Evolutionary conservation across 2,113 vertebrate genomes (phyloP).

Genomic region (Ammospiza caudacuta): DNA sequence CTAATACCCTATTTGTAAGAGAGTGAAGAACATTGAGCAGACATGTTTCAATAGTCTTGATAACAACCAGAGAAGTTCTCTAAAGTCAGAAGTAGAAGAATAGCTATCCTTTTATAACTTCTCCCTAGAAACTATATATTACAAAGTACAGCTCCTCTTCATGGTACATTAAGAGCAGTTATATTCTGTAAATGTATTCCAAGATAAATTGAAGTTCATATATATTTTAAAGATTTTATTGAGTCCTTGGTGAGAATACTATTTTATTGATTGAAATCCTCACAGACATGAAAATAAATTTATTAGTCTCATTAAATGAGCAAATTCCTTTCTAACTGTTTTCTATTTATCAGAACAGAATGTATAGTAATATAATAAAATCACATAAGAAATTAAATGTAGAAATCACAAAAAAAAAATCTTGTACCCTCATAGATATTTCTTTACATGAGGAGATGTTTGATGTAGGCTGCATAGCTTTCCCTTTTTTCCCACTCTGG

Average conservation of each 20-base stretch:
- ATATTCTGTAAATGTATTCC: background rate
- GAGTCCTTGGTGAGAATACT: background rate
- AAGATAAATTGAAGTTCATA: background rate
- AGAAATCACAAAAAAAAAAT: background rate
- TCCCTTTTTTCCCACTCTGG: background rate
- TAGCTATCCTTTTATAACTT: background rate
- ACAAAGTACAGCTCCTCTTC: background rate
- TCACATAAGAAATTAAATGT: background rate
- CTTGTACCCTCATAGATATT: background rate
- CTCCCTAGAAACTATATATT: background rate
- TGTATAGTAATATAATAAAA: background rate
- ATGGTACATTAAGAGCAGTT: constrained; percentile 13
- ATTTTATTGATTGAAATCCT: background rate
- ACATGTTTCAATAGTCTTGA: background rate
- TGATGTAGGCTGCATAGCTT: background rate
- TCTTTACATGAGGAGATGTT: background rate
- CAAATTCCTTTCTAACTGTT: background rate
- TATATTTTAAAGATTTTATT: background rate
- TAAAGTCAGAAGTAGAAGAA: background rate
- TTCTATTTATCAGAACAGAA: background rate
- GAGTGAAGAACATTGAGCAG: background rate
- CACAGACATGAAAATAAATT: background rate
- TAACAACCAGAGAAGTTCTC: background rate
- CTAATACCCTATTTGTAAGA: background rate
- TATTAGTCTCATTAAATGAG: background rate